phyloP scores from a whole-genome alignment of 2,888 invertebrate genomes.

The Callimorpha dominula region DNA sequence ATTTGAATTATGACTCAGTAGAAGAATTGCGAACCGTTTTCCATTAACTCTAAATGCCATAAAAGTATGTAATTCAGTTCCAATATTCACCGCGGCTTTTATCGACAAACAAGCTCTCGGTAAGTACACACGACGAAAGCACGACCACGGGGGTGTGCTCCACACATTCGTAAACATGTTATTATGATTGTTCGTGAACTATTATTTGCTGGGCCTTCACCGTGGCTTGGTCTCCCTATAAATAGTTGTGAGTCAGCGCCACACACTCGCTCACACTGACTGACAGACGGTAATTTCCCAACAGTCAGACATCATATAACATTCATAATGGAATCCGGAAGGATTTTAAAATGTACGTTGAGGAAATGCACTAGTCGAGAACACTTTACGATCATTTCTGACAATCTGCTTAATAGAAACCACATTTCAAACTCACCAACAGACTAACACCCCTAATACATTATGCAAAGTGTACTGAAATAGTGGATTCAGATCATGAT shows the following conservation, averaged over 20 bases:
- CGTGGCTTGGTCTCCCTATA: constrained; percentile 32
- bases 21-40: constrained; percentile 2
- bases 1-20: constrained; percentile 1
- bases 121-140: background rate
- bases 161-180: constrained; percentile 42
- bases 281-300: constrained; percentile 54
- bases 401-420: constrained; percentile 11
- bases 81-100: constrained; percentile 18
- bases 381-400: constrained; percentile 41
- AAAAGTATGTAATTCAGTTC: constrained; percentile 18
- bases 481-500: no score
- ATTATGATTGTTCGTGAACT: constrained; percentile 37
- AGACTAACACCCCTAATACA: background rate
- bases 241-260: constrained; percentile 37
- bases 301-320: constrained; percentile 59
- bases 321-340: constrained; percentile 66
- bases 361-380: constrained; percentile 57
- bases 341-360: constrained; percentile 58
- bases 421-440: constrained; percentile 2
- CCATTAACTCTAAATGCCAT: constrained; percentile 11
- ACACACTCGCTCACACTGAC: constrained; percentile 38
- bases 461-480: background rate
- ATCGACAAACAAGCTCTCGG: constrained; percentile 23
- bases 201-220: constrained; percentile 37
- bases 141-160: constrained; percentile 25